A percentile compares a stretch with the other conserved stretches of the same genome.
phyloP scores from a whole-genome alignment of 2,888 invertebrate species.

The Nomada flava region DNA sequence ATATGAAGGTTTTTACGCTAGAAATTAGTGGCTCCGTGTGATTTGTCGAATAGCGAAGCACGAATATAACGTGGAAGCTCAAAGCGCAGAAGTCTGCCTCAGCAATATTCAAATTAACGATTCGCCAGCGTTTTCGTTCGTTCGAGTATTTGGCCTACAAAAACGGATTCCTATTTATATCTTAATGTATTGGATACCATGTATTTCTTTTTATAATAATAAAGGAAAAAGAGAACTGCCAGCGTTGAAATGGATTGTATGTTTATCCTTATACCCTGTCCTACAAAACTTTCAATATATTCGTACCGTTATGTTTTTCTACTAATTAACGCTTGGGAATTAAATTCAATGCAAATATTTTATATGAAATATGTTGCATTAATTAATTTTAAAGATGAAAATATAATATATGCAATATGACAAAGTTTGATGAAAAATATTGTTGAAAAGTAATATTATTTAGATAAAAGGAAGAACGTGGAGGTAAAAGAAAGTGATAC shows the following conservation, averaged over 20 bases:
- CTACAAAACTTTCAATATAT: neutral
- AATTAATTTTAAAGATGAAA: too few relatives aligned
- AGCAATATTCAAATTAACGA: constrained; percentile 66
- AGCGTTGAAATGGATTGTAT: neutral
- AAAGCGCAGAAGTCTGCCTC: constrained; percentile 48
- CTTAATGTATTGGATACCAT: constrained; percentile 61
- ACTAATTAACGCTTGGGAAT: neutral
- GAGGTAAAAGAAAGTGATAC: too few relatives aligned
- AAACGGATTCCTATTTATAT: constrained; percentile 36
- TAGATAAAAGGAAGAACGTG: too few relatives aligned
- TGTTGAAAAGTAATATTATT: too few relatives aligned
- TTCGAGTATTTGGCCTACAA: constrained; percentile 29
- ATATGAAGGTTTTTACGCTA: constrained; percentile 5
- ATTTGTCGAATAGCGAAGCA: neutral
- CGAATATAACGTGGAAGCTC: constrained; percentile 26
- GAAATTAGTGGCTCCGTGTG: constrained; percentile 7
- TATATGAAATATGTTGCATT: neutral
- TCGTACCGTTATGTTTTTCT: neutral
- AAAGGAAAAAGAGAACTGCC: neutral
- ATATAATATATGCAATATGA: too few relatives aligned
- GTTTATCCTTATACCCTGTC: too few relatives aligned
- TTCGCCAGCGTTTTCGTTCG: constrained; percentile 54
- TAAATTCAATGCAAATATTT: neutral
- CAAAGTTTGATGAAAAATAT: too few relatives aligned
- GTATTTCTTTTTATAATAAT: neutral